Base-by-base conservation (phyloP, 2,797 vertebrate species). In the Novumbra hubbsi region DNA sequence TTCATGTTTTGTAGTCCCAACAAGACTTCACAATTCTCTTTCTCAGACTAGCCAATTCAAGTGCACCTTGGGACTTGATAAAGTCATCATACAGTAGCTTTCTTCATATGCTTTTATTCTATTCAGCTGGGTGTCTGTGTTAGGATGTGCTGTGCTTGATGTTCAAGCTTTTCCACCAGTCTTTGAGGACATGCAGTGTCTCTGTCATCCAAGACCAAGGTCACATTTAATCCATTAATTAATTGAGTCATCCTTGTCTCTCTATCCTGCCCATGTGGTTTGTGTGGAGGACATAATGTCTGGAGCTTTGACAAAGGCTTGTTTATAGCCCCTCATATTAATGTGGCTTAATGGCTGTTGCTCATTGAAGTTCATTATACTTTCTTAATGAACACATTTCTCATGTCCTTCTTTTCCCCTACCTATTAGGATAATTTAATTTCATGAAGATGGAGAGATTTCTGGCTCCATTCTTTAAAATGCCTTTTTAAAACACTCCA, bases 1-100 rank as follows among this genome's bases (percentile, higher is more conserved):
- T 16, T 72, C 79, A 67, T 41, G 72, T 81, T 90, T 90, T 87
- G 80, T 82, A 90, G 89, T 91, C 87, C 88, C 85, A 84, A 83
- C 78, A 81, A 88, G 85, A 81, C 84, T 78, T 49, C 64, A 62
- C 27, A 72, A 19, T 27, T 5, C 78, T 83, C 82, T 88, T 86
- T 81, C 88, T 86, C 85, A 80, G 84, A 57, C 63, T 14, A 73
- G 81, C 86, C 83, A 84, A 87, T 88, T 91, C 83, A 85, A 84
- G 87, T 75, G 80, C 81, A 73, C 75, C 71, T 68, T 15, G 82
- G 86, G 85, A 86, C 78, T 72, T 5, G 76, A 15, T 73, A 41
- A 41, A 14, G 68, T 74, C 41, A 3, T 73, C 55, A 0, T 64
- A n/a, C n/a, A n/a, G n/a, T n/a, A 27, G 78, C 72, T 74, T 76